phyloP scores from a whole-genome alignment of 2,113 vertebrate genomes.

The Falco punctatus region DNA sequence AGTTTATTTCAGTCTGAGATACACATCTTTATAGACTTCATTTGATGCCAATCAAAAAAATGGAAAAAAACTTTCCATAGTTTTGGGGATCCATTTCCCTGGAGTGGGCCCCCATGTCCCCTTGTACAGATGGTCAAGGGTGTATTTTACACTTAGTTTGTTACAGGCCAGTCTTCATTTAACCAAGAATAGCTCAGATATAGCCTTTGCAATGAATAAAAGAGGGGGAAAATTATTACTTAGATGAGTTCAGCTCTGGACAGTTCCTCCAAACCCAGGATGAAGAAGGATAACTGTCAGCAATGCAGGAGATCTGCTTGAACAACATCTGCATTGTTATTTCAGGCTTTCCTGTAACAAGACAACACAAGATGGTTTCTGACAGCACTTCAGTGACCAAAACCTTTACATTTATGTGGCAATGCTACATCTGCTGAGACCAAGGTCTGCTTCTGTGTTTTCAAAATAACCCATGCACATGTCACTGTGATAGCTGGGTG shows the following conservation, averaged over 20 bases:
- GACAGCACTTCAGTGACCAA: neutral
- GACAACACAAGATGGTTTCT: neutral
- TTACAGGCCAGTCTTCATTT: neutral
- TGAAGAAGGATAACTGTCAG: constrained; percentile 73
- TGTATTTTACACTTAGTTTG: neutral
- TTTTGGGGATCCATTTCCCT: neutral
- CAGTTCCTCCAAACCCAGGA: constrained; percentile 78
- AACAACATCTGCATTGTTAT: constrained; percentile 28
- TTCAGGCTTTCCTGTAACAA: constrained; percentile 70
- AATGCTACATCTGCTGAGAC: neutral
- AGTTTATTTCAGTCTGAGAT: neutral
- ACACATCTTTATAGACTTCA: neutral
- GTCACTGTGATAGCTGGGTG: neutral
- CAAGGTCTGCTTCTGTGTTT: neutral
- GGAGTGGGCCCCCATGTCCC: neutral
- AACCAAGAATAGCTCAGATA: neutral
- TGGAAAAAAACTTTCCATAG: neutral
- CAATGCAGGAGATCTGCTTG: constrained; percentile 66
- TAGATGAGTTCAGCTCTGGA: constrained; percentile 36
- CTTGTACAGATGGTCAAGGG: neutral
- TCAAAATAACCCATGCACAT: neutral
- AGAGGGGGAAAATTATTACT: constrained; percentile 64
- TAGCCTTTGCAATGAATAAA: neutral
- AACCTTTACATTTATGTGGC: neutral
- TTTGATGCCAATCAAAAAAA: neutral